A percentile compares a stretch with the other conserved stretches of the same genome.
phyloP scores from a whole-genome alignment of 2,113 vertebrate species.

The Mustela lutreola region DNA sequence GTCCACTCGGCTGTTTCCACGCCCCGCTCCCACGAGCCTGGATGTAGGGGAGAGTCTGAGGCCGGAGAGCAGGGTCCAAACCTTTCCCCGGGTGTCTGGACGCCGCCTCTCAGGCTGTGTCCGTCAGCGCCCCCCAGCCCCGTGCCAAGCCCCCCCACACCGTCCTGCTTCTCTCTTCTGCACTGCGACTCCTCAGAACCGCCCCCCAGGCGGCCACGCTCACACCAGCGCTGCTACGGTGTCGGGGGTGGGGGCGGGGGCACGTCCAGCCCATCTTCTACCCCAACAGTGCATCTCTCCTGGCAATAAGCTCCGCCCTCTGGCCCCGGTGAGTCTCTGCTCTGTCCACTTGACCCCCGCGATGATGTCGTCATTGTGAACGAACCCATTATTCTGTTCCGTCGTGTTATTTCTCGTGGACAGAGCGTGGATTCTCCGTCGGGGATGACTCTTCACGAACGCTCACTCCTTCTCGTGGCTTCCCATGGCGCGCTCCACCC shows the following conservation, averaged over 20 bases:
- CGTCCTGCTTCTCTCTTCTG: not conserved
- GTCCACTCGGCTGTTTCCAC: not conserved
- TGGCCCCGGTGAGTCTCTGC: not conserved
- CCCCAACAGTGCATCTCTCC: not conserved
- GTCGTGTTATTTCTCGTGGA: not conserved
- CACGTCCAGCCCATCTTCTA: not conserved
- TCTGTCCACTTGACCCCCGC: not conserved
- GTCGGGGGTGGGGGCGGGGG: not conserved
- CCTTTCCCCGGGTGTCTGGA: rapidly evolving
- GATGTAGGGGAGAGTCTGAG: rapidly evolving
- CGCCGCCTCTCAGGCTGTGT: rapidly evolving
- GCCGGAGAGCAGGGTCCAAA: not conserved
- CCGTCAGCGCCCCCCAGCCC: not conserved
- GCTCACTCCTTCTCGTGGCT: not conserved
- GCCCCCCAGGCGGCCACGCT: not conserved
- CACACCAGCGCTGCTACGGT: not conserved
- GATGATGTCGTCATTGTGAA: not conserved
- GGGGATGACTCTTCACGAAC: not conserved
- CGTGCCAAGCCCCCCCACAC: not conserved
- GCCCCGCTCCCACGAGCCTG: rapidly evolving
- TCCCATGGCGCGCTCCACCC: rapidly evolving
- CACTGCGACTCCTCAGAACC: not conserved
- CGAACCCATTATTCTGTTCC: not conserved
- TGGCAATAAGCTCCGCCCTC: not conserved
- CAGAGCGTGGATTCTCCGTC: not conserved